A percentile compares a stretch with the other conserved stretches of the same genome.
Conservation (phyloP, 2,888 invertebrate species). For the Tinea pellionella region DNA sequence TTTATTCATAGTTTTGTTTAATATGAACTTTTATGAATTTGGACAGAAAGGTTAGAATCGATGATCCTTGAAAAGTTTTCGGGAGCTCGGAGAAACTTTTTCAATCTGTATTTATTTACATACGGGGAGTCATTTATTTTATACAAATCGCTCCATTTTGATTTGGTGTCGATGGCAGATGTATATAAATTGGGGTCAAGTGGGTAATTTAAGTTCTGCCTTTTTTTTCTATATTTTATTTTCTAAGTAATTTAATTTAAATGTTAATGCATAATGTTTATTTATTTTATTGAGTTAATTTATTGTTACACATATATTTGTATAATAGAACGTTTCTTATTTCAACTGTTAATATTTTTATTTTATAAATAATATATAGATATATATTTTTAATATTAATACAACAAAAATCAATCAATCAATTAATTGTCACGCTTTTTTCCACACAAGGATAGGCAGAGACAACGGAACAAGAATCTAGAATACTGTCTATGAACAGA, state of each 20-base stretch:
- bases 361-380: too few relatives aligned
- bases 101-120: slow-evolving; percentile 2
- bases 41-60: neutral
- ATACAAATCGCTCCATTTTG: neutral
- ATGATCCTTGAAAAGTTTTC: neutral
- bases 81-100: neutral
- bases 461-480: too few relatives aligned
- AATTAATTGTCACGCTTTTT: too few relatives aligned
- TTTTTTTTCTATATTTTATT: neutral
- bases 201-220: neutral
- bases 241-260: neutral
- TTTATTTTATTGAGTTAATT: too few relatives aligned
- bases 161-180: neutral
- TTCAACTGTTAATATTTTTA: too few relatives aligned
- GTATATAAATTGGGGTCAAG: neutral
- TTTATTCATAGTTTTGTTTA: neutral
- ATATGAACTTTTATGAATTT: neutral
- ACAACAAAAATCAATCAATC: too few relatives aligned
- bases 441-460: too few relatives aligned
- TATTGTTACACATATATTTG: too few relatives aligned
- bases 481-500: too few relatives aligned
- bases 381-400: too few relatives aligned
- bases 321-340: too few relatives aligned
- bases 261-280: too few relatives aligned
- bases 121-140: neutral